These are phyloP conservation scores for Sphaerodactylus townsendi DNA, from an alignment of 2,113 vertebrate genomes.

Conservation along the genomic window DNA sequence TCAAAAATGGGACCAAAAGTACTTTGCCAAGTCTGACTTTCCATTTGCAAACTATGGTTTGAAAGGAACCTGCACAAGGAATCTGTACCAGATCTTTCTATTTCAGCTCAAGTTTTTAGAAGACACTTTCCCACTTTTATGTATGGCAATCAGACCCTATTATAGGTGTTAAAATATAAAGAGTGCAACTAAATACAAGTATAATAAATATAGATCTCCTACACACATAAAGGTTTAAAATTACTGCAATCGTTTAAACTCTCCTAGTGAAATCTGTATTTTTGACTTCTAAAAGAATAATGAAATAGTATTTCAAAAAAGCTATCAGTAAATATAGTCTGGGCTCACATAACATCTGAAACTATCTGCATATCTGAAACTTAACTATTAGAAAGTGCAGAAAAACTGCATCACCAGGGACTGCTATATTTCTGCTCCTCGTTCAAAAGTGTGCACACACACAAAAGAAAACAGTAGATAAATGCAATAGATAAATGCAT, in stretches of 20 bases:
- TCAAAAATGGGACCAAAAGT: background rate
- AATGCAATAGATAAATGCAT: conserved; percentile 39
- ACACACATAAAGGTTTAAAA: background rate
- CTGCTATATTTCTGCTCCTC: background rate
- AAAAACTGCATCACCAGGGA: background rate
- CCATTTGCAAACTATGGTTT: background rate
- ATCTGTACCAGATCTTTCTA: background rate
- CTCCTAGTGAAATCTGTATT: conserved; percentile 11
- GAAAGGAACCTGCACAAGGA: background rate
- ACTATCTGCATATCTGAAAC: background rate
- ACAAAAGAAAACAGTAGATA: conserved; percentile 30
- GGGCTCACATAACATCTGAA: background rate
- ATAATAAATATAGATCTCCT: background rate
- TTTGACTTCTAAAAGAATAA: background rate
- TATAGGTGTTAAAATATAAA: background rate
- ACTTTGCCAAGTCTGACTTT: background rate
- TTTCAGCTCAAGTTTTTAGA: background rate
- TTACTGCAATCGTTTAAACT: background rate
- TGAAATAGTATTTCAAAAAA: background rate
- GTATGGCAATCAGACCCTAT: background rate
- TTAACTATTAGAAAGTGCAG: background rate
- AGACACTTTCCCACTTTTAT: background rate
- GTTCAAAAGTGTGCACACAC: conserved; percentile 33
- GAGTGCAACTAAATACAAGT: background rate
- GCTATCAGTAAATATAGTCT: background rate